Percentiles rank a stretch among this genome's conserved stretches.
These are phyloP conservation scores for Telmatochromis sp. DNA, from an alignment of 2,113 vertebrate genomes.

Conservation along the genomic window DNA sequence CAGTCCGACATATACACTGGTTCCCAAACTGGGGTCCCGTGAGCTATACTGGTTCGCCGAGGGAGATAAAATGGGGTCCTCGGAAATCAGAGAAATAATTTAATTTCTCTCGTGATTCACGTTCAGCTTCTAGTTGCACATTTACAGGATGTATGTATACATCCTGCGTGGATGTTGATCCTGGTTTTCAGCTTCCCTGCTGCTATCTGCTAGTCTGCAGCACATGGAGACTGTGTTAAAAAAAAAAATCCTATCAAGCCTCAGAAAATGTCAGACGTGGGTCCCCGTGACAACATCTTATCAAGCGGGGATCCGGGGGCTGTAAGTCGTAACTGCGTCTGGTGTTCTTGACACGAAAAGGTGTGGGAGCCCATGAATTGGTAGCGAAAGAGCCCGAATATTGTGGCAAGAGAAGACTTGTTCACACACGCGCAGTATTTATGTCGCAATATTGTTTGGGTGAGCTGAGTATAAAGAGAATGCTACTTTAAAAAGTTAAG, in stretches of 20 bases:
- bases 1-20: slow-evolving; percentile 15
- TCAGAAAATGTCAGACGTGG: slow-evolving; percentile 27
- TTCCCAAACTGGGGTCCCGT: slow-evolving; percentile 31
- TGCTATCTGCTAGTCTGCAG: not conserved
- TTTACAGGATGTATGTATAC: slow-evolving; percentile 26
- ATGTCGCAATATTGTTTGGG: not conserved
- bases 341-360: not conserved
- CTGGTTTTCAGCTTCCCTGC: not conserved
- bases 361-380: not conserved
- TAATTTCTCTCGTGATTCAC: slow-evolving; percentile 14
- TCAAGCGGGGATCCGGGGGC: slow-evolving; percentile 2
- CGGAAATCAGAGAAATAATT: slow-evolving; percentile 28
- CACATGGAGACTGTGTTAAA: not conserved
- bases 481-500: not conserved
- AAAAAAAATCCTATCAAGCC: not conserved
- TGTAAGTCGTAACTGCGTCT: not conserved
- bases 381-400: not conserved
- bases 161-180: not conserved
- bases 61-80: slow-evolving; percentile 10
- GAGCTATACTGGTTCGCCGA: slow-evolving; percentile 12
- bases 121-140: slow-evolving; percentile 18
- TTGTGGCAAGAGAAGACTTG: not conserved
- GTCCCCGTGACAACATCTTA: slow-evolving; percentile 6
- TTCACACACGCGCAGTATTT: not conserved
- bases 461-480: not conserved